A percentile compares a stretch with the other conserved stretches of the same genome.
phyloP scores from a whole-genome alignment of 2,888 invertebrate genomes.

The Cryptus armator region DNA sequence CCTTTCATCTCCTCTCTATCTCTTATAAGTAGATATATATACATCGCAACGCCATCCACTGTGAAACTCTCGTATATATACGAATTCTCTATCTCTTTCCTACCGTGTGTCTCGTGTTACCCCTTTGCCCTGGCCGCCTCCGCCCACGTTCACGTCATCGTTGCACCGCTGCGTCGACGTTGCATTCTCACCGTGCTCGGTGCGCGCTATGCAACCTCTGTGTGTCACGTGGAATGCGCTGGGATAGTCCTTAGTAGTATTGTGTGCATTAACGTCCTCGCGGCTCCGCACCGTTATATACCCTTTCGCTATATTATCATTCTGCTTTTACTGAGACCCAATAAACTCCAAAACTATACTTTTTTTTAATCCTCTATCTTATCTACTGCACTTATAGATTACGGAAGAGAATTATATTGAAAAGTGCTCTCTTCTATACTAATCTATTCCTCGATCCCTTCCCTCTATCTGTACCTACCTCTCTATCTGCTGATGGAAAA shows the following conservation, averaged over 20 bases:
- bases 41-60: slow-evolving; percentile 11
- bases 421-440: background rate
- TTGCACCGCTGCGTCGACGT: slow-evolving; percentile 29
- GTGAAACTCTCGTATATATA: slow-evolving; percentile 13
- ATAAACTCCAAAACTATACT: background rate
- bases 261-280: slow-evolving; percentile 48
- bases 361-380: background rate
- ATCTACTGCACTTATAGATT: background rate
- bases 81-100: slow-evolving; percentile 23
- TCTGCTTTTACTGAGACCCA: background rate
- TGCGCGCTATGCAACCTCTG: slow-evolving; percentile 44
- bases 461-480: background rate
- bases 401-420: background rate
- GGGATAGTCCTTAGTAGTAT: slow-evolving; percentile 35
- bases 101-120: slow-evolving; percentile 34
- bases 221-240: slow-evolving; percentile 65
- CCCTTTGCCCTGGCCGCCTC: slow-evolving; percentile 59
- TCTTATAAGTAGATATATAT: slow-evolving; percentile 22
- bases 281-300: slow-evolving; percentile 53
- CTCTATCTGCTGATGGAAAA: background rate
- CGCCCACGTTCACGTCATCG: slow-evolving; percentile 64
- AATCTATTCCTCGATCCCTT: background rate
- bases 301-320: slow-evolving; percentile 31
- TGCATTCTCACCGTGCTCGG: slow-evolving; percentile 48
- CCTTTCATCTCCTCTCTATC: slow-evolving; percentile 38